A percentile compares a stretch with the other conserved stretches of the same genome.
phyloP scores from a whole-genome alignment of 2,113 vertebrate species.

The Nyctibius bracteatus region DNA sequence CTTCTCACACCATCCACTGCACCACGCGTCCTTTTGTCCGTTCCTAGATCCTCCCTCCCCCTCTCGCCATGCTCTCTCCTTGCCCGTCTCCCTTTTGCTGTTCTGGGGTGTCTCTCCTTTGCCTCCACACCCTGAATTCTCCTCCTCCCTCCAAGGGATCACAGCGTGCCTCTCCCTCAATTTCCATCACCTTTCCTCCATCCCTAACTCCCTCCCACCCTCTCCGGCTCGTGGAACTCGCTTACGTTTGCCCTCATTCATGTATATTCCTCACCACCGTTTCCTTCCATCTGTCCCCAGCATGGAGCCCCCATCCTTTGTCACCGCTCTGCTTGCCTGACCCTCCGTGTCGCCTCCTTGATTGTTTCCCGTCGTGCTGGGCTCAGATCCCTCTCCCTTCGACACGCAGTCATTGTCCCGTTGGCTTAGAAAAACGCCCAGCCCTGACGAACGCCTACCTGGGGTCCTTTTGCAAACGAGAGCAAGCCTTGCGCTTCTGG shows the following conservation, averaged over 20 bases:
- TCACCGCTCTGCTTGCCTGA: conserved; percentile 8
- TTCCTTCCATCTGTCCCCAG: conserved; percentile 48
- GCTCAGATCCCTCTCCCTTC: background rate
- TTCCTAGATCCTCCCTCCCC: conserved; percentile 8
- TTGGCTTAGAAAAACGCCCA: background rate
- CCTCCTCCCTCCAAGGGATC: background rate
- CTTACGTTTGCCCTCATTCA: background rate
- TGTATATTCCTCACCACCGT: background rate
- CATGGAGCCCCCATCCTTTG: conserved; percentile 1
- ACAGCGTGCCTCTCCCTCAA: background rate
- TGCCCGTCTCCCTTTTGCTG: background rate
- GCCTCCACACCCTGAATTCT: background rate
- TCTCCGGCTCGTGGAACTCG: background rate
- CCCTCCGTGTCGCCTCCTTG: background rate
- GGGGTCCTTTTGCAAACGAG: background rate
- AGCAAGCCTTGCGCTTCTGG: background rate
- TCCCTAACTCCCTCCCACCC: background rate
- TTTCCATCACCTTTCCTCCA: background rate
- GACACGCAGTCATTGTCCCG: background rate
- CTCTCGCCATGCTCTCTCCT: background rate
- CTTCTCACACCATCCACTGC: conserved; percentile 36
- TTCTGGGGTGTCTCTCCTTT: background rate
- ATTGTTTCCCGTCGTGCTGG: background rate
- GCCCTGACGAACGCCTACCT: background rate
- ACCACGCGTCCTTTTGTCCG: conserved; percentile 58